A percentile compares a stretch with the other conserved stretches of the same genome.
phyloP scores from a whole-genome alignment of 2,113 vertebrate genomes.

The Chitala chitala region DNA sequence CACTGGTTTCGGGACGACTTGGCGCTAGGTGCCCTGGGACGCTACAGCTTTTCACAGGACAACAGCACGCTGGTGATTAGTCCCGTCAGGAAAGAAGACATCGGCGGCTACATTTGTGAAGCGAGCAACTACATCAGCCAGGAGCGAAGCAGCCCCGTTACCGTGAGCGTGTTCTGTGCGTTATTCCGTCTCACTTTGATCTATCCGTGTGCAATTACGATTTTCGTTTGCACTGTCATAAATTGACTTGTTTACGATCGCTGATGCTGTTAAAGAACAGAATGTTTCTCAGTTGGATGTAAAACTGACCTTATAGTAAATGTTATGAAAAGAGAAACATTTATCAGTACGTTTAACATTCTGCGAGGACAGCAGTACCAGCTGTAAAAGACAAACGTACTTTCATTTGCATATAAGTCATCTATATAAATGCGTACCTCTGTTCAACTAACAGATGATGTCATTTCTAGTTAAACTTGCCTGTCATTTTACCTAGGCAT shows the following conservation, averaged over 20 bases:
- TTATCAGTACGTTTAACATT: too few species aligned
- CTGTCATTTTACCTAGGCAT: not conserved
- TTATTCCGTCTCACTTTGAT: slow-evolving; percentile 7
- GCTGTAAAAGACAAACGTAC: slow-evolving; percentile 15
- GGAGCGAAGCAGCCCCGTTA: slow-evolving; percentile 35
- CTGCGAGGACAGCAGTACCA: not conserved
- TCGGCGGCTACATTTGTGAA: slow-evolving; percentile 57
- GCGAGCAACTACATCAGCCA: slow-evolving; percentile 56
- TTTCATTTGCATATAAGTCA: slow-evolving; percentile 49
- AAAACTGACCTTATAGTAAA: not conserved
- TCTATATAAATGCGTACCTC: slow-evolving; percentile 35
- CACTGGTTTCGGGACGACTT: slow-evolving; percentile 55
- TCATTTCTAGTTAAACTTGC: not conserved
- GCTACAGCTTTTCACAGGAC: slow-evolving; percentile 51
- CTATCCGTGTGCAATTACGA: not conserved
- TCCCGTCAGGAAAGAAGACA: slow-evolving; percentile 63
- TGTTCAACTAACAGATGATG: slow-evolving; percentile 25
- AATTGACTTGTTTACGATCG: not conserved
- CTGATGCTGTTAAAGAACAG: not conserved
- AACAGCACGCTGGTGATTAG: slow-evolving; percentile 50
- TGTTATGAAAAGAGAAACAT: too few species aligned
- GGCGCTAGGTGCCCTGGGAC: slow-evolving; percentile 31
- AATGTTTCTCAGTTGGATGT: not conserved
- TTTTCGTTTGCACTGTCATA: not conserved
- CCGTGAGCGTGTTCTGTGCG: slow-evolving; percentile 67